These are phyloP conservation scores for Nothobranchius kuhntae DNA, from an alignment of 2,113 vertebrate species.

Conservation along the genomic window DNA sequence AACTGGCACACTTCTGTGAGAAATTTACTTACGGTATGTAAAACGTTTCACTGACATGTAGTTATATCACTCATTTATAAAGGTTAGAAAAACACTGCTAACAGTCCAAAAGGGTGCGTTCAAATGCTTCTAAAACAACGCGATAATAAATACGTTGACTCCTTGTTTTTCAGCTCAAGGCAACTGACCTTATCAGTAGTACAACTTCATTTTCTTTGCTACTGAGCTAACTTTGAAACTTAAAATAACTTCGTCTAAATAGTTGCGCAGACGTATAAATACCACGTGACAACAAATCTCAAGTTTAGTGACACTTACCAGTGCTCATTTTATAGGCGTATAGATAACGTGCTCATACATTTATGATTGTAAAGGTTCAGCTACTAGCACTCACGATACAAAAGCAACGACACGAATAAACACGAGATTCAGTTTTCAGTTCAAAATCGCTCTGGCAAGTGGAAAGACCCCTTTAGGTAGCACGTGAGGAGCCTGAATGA, in stretches of 20 bases:
- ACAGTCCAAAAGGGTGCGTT: too few relatives aligned
- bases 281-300: background rate
- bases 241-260: too few relatives aligned
- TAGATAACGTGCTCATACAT: background rate
- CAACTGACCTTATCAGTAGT: too few relatives aligned
- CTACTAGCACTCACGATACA: background rate
- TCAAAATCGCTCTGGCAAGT: background rate
- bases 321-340: slow-evolving; percentile 47
- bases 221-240: too few relatives aligned
- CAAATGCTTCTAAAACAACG: too few relatives aligned
- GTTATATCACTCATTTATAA: too few relatives aligned
- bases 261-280: background rate
- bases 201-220: too few relatives aligned
- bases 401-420: background rate
- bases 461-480: slow-evolving; percentile 48
- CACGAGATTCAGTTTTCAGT: background rate
- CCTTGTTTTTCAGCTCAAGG: too few relatives aligned
- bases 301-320: slow-evolving; percentile 50
- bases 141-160: too few relatives aligned
- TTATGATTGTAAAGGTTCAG: background rate
- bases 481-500: slow-evolving; percentile 39
- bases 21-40: background rate
- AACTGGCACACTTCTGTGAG: slow-evolving; percentile 83
- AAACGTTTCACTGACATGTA: background rate
- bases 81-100: background rate